Percentiles rank a stretch among this genome's conserved stretches.
Evolutionary conservation across 2,113 vertebrate genomes (phyloP).

Genomic region (mouse (Mus musculus)): DNA sequence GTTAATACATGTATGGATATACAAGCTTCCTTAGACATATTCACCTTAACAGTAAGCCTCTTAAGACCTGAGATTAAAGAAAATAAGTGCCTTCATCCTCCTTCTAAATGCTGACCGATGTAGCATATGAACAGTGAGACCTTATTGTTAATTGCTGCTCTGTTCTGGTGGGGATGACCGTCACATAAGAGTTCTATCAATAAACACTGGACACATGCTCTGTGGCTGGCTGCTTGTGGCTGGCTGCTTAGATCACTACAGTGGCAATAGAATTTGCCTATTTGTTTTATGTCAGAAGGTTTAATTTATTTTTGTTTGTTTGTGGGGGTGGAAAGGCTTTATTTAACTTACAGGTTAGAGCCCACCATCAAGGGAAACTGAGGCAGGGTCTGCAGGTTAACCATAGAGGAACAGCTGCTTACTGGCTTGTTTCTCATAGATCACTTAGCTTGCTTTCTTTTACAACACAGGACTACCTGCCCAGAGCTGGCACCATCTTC

Average conservation of each 20-base stretch:
- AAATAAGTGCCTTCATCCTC: slow-evolving; percentile 47
- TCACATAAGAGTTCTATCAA: slow-evolving; percentile 43
- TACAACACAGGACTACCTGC: not conserved
- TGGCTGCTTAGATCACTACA: slow-evolving; percentile 4
- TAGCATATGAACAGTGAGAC: slow-evolving; percentile 32
- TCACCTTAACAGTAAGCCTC: slow-evolving; percentile 55
- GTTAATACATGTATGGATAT: slow-evolving; percentile 53
- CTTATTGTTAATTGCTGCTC: slow-evolving; percentile 55
- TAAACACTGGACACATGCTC: slow-evolving; percentile 23
- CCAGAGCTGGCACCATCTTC: not conserved
- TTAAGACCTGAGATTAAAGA: slow-evolving; percentile 61
- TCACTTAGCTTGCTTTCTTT: not conserved
- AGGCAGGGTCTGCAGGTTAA: not conserved
- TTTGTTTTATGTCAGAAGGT: slow-evolving; percentile 54
- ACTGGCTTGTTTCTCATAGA: not conserved
- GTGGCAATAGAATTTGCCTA: not conserved
- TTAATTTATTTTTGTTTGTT: not conserved
- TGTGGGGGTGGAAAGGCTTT: not conserved
- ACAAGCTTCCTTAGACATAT: slow-evolving; percentile 13
- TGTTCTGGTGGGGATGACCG: slow-evolving; percentile 18
- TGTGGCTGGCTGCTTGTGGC: not conserved
- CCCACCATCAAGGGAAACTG: not conserved
- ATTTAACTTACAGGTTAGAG: not conserved
- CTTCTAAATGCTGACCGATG: slow-evolving; percentile 47
- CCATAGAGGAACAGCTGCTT: not conserved